Evolutionary conservation across 1,140 invertebrate genomes (phyloP), one percentile per base, ranked within the genome.

Genomic region (Cotesia glomerata): DNA sequence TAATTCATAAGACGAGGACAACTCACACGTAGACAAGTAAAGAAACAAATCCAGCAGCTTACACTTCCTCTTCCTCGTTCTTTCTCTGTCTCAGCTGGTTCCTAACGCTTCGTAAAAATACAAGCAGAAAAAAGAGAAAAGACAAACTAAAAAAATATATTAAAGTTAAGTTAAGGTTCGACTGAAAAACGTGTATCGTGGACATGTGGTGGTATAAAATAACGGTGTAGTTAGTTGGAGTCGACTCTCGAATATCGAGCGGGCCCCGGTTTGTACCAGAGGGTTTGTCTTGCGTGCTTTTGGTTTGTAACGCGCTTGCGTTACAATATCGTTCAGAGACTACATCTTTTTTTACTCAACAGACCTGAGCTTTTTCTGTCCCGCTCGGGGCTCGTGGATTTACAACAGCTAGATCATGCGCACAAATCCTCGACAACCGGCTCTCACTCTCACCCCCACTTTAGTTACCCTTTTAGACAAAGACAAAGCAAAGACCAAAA

Each of bases 171-270:
- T 4, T 13, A 14, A 63, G 14, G 13, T 7, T 35, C 18, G n/a
- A 36, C n/a, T 13, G 1, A 32, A 13, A 54, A 54, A 54, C 58
- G 26, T 56, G 58, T 59, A 26, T 26, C 26, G 26, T 26, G 26
- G 3, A 26, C 26, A 26, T 26, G 58, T 62, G 14, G 34, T 35
- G 35, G 32, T 62, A n/a, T 8, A 35, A 36, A 26, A 59, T 16
- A 32, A 59, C 3, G 9, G 14, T n/a, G 34, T 35, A 32, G 13
- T 9, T 26, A 9, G 39, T 36, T 54, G 16, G 26, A 66, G 45
- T 52, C 49, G 49, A 66, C 64, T 52, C 64, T 71, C 62, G 32
- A 71, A 71, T 71, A 71, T 71, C 62, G 70, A 71, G 70, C 70
- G 70, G 39, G 18, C 70, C 70, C 59, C 58, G 59, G 36, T 26